phyloP scores from a whole-genome alignment of 2,888 invertebrate genomes.

The Dromius quadrimaculatus region DNA sequence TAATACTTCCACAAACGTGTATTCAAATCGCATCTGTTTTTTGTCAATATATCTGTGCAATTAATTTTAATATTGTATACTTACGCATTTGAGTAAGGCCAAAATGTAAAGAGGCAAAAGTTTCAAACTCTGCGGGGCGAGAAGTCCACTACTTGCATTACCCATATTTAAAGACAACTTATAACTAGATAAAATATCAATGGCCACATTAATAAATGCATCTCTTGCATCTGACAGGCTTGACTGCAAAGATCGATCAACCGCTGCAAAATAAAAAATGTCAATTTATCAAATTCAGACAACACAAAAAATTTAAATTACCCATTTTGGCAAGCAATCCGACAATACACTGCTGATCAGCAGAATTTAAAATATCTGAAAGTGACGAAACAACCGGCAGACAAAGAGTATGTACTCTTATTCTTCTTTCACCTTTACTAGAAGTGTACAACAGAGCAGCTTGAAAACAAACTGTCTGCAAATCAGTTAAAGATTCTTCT shows the following conservation, averaged over 20 bases:
- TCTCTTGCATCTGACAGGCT: slow-evolving; percentile 94
- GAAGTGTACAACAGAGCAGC: slow-evolving; percentile 97
- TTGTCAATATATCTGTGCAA: too few relatives aligned
- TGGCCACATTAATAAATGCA: slow-evolving; percentile 94
- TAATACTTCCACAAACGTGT: too few relatives aligned
- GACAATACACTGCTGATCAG: slow-evolving; percentile 94
- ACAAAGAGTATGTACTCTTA: slow-evolving; percentile 97
- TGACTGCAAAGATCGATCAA: slow-evolving; percentile 88
- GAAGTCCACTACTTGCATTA: slow-evolving; percentile 72
- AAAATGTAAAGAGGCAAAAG: slow-evolving; percentile 90
- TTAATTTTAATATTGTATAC: too few relatives aligned
- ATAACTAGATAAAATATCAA: slow-evolving; percentile 87
- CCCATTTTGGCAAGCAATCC: slow-evolving; percentile 97
- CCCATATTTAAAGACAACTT: slow-evolving; percentile 76
- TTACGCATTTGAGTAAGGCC: slow-evolving; percentile 88
- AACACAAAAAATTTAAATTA: slow-evolving; percentile 63
- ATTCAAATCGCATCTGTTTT: too few relatives aligned
- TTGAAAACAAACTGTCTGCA: slow-evolving; percentile 94
- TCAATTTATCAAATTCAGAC: too few relatives aligned
- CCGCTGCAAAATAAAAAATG: slow-evolving; percentile 71
- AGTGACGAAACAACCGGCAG: slow-evolving; percentile 89
- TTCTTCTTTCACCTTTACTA: slow-evolving; percentile 94
- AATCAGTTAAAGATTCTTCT: slow-evolving; percentile 89
- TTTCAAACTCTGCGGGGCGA: slow-evolving; percentile 82
- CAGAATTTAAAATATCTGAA: slow-evolving; percentile 87